Base-by-base conservation (phyloP, 2,888 invertebrate species). In the Sericinus montela region DNA sequence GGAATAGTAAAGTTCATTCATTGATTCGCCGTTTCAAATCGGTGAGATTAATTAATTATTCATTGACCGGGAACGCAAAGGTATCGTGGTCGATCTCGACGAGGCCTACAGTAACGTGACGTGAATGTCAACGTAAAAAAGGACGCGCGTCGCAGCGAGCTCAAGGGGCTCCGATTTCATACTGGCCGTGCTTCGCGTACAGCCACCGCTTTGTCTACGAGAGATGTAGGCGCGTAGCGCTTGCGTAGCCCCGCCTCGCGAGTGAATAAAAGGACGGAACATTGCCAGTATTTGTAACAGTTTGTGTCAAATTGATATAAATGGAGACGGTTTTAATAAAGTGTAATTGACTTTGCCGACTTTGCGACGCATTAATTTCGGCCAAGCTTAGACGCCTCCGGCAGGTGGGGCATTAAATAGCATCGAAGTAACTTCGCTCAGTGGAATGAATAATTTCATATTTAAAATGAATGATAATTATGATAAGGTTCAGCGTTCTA, bases 231-330 rank as follows among this genome's bases (percentile, higher is more conserved):
- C 58, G 67, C 72, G 69, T 63, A 67, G 87, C 87, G 87, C 87
- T 80, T 80, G 88, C 88, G 87, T 88, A 80, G 82, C 84, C 72
- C 85, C 84, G 81, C 85, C 84, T 84, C 79, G 76, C 75, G 68
- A 71, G 79, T 78, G 69, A 76, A 81, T 80, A 78, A 85, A 85
- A 86, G 80, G 83, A 84, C 82, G 77, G 82, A 82, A 86, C 86
- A 86, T 87, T 85, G 80, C 85, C 85, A 87, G 87, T 88, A 87
- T 88, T 88, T 87, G 87, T 87, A 87, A 86, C 87, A 86, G 86
- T 87, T 88, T 87, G 86, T 85, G 83, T 87, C 87, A 88, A 88
- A 88, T 88, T 88, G 87, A 88, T 87, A 88, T 88, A 87, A 88
- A 87, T 88, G 86, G 85, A 86, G 87, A 86, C 80, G 86, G 85